A percentile compares a stretch with the other conserved stretches of the same genome.
phyloP scores from a whole-genome alignment of 2,113 vertebrate species.

The Pantherophis guttatus region DNA sequence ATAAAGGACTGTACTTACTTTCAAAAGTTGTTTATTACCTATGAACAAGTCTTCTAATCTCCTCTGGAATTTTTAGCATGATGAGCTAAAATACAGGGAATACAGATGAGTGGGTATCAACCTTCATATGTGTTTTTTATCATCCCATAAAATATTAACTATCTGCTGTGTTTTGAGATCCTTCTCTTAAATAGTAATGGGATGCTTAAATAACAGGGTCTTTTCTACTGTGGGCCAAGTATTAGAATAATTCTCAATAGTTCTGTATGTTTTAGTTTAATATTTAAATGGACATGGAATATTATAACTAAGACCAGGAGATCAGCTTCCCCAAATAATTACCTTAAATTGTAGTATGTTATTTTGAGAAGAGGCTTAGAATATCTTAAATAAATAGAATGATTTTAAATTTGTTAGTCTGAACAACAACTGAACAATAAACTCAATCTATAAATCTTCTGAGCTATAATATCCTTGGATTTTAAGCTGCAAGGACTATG shows the following conservation, averaged over 20 bases:
- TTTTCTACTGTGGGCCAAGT: not conserved
- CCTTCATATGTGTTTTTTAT: not conserved
- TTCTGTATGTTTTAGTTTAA: not conserved
- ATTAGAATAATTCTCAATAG: not conserved
- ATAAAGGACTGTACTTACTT: not conserved
- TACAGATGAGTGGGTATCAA: not conserved
- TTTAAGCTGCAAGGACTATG: not conserved
- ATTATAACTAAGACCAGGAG: not conserved
- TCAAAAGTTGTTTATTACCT: not conserved
- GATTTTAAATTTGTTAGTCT: not conserved
- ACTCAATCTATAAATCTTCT: not conserved
- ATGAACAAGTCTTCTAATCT: not conserved
- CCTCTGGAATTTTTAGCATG: not conserved
- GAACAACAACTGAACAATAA: not conserved
- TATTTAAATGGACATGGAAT: not conserved
- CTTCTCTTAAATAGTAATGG: not conserved
- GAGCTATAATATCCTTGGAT: not conserved
- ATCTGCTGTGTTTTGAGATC: not conserved
- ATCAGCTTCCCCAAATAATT: not conserved
- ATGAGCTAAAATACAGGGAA: not conserved
- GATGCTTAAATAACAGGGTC: not conserved
- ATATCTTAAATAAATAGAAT: not conserved
- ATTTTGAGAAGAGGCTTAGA: not conserved
- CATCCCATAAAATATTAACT: not conserved
- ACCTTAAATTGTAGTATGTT: not conserved